These are phyloP conservation scores for Lepidochitona cinerea DNA, from an alignment of 2,888 invertebrate species.

Conservation along the genomic window DNA sequence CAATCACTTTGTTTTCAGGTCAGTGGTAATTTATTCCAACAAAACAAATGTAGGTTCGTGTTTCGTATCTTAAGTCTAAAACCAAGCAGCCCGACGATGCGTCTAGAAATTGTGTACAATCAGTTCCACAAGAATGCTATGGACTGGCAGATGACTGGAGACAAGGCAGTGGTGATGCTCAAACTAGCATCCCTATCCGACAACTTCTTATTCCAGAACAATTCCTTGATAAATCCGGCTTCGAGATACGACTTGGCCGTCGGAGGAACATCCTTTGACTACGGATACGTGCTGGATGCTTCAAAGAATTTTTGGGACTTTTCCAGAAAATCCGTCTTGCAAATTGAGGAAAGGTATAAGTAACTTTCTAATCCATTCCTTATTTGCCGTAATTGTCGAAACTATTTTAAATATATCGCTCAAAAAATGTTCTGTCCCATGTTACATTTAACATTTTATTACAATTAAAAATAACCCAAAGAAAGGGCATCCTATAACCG, in stretches of 20 bases:
- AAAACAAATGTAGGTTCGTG: background rate
- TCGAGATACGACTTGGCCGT: background rate
- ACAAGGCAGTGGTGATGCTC: background rate
- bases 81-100: background rate
- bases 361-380: too few relatives aligned
- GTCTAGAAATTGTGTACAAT: background rate
- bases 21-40: background rate
- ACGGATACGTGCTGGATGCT: background rate
- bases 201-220: background rate
- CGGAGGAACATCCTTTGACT: background rate
- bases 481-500: too few relatives aligned
- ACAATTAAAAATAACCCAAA: too few relatives aligned
- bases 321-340: background rate
- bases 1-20: too few relatives aligned
- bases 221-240: background rate
- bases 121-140: background rate
- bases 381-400: too few relatives aligned
- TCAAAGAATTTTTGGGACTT: background rate
- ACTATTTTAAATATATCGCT: too few relatives aligned
- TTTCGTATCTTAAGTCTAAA: background rate
- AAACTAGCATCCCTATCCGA: background rate
- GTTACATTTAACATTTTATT: too few relatives aligned
- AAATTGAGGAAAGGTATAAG: background rate
- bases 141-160: background rate
- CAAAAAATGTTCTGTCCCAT: too few relatives aligned